Conservation (phyloP, 2,888 invertebrate genomes). For the Atherix ibis region DNA sequence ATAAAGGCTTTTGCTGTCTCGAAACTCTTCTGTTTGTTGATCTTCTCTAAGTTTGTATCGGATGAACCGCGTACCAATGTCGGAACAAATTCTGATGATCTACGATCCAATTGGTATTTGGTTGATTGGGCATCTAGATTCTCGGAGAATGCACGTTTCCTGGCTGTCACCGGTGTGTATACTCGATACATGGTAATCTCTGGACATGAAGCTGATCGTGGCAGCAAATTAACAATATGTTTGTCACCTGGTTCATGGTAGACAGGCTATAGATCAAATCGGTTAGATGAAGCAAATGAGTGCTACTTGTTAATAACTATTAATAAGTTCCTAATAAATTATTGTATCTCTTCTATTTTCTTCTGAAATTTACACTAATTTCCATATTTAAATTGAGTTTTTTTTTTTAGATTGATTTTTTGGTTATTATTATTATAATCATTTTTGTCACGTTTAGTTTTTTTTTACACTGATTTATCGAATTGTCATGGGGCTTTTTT, state of each 20-base stretch:
- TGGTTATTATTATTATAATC: no score
- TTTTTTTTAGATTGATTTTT: no score
- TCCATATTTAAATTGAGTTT: no score
- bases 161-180: constrained; percentile 32
- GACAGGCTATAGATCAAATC: constrained; percentile 43
- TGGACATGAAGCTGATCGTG: constrained; percentile 53
- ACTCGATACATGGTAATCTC: constrained; percentile 49
- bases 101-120: constrained; percentile 11
- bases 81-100: constrained; percentile 14
- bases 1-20: constrained; percentile 49
- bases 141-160: constrained; percentile 49
- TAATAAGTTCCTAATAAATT: no score
- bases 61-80: constrained; percentile 49
- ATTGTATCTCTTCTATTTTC: no score
- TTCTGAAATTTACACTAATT: no score
- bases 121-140: constrained; percentile 34
- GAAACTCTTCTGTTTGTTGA: constrained; percentile 59
- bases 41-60: constrained; percentile 61
- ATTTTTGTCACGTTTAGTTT: no score
- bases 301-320: background rate
- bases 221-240: constrained; percentile 26
- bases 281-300: constrained; percentile 1
- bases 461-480: no score
- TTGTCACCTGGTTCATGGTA: constrained; percentile 45
- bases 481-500: no score